Evolutionary conservation across 2,797 vertebrate genomes (phyloP), one percentile per base, ranked within the genome.

Genomic region (Podargus strigoides): DNA sequence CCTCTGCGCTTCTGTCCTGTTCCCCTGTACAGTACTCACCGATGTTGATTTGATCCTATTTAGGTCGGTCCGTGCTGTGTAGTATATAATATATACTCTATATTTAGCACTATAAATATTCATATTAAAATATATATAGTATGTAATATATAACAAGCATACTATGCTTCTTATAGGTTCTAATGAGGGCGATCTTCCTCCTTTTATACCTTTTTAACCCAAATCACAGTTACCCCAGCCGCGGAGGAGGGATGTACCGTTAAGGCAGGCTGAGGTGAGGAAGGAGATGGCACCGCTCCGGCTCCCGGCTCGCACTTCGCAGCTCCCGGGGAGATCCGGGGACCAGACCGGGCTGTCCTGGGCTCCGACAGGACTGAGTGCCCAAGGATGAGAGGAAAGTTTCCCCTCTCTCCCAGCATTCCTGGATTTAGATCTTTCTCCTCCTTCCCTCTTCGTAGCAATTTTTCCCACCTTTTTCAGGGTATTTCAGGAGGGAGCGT

Each of bases 1-100:
- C 21, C 5, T 2, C 42, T 14, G 67, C 58, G 0, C 28, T 60
- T 46, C 81, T 6, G 0, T 18, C 1, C 32, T 8, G 4, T 15
- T 52, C 85, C 47, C 63, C 1, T 7, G 0, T 17, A 27, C 6
- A 21, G 14, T 3, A 11, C 32, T 26, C 59, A 22, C 37, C n/a
- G 1, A 5, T 17, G 10, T 10, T 3, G 14, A 7, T 50, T 41
- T 46, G 21, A 8, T 27, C 10, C 6, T 9, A 6, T 19, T n/a
- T 26, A 36, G 19, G 23, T 49, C 26, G 2, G 16, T 76, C 23
- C 8, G 21, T 26, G 27, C 39, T n/a, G 13, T 26, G 4, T 6
- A n/a, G 32, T 6, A 7, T 9, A 2, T 27, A 34, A 30, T 39
- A 10, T 4, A 17, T 3, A 4, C 12, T 16, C 3, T 12, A 5